Evolutionary conservation across 2,888 invertebrate genomes (phyloP).

Genomic region (Oxyscelio sp.): DNA sequence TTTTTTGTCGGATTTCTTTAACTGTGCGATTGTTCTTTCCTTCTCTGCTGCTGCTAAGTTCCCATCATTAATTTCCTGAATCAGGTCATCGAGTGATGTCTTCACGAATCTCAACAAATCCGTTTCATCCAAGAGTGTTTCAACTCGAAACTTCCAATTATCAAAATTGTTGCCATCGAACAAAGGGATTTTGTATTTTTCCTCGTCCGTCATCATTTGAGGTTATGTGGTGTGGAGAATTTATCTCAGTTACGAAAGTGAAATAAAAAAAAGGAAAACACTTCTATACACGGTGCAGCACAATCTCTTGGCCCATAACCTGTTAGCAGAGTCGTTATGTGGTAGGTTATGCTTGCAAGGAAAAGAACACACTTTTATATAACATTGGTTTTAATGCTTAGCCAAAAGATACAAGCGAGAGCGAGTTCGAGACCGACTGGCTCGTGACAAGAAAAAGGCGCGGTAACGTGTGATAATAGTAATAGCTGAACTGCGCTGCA

Average conservation of each 20-base stretch:
- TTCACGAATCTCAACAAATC: slow-evolving; percentile 51
- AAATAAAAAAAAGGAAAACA: no score
- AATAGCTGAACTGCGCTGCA: no score
- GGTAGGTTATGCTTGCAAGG: no score
- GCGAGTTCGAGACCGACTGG: no score
- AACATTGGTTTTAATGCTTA: no score
- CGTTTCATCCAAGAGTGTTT: slow-evolving; percentile 67
- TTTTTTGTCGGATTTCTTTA: slow-evolving; percentile 58
- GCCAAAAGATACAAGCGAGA: no score
- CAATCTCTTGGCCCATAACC: slow-evolving; percentile 8
- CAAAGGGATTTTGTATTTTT: slow-evolving; percentile 46
- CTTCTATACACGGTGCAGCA: no score
- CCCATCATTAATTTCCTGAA: not conserved
- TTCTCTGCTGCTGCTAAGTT: not conserved
- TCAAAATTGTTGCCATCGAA: slow-evolving; percentile 68
- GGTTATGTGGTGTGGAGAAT: no score
- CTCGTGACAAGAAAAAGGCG: no score
- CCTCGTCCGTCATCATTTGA: not conserved
- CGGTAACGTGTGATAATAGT: no score
- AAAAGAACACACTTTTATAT: no score
- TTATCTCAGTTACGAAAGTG: no score
- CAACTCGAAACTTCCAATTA: slow-evolving; percentile 75
- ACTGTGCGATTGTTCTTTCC: not conserved
- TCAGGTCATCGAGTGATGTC: slow-evolving; percentile 28
- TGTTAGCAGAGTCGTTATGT: not conserved